Evolutionary conservation across 2,797 vertebrate genomes (phyloP), one percentile per base, ranked within the genome.

Genomic region (Tauraco hartlaubi): DNA sequence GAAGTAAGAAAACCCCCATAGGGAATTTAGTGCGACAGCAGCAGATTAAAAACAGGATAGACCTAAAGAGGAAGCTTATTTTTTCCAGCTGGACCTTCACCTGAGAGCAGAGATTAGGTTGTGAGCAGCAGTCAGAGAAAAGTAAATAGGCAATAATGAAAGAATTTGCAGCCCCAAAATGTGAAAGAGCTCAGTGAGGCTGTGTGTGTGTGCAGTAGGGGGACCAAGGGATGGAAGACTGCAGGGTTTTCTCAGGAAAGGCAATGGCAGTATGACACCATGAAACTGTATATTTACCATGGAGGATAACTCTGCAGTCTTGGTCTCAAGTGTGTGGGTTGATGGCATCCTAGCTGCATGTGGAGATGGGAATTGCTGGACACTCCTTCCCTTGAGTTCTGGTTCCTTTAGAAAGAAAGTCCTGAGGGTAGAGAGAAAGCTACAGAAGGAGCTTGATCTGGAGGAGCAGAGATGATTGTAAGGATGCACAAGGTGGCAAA

Each of bases 1-100:
- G 98, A 98, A 98, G 96, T 91, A 92, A 95, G 90, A 96, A 93
- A 97, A 90, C 82, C 92, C 94, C 97, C 85, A 12, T 0, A 90
- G 97, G 89, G 94, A 92, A 88, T 95, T 96, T 93, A 87, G 92
- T 96, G 92, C 56, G n/a, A 97, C 92, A 91, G 96, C 93, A 97
- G 88, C 89, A 97, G 97, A 98, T 98, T 98, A 96, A 96, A 97
- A 98, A 95, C 98, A 98, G 97, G 96, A 97, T 96, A 85, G 77
- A 80, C 74, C 85, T 81, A 82, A 97, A 95, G 69, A 97, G 92
- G 95, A 97, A 97, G 95, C 85, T 95, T 97, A 96, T 98, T 97
- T 98, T 96, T 97, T 97, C 96, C 97, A 98, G 96, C 97, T 98
- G 97, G 94, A 96, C 80, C 68, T 93, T 96, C 90, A 81, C 94